Percentiles rank a stretch among this genome's conserved stretches.
Conservation (phyloP, 2,113 vertebrate species). For the Brachypteracias leptosomus region DNA sequence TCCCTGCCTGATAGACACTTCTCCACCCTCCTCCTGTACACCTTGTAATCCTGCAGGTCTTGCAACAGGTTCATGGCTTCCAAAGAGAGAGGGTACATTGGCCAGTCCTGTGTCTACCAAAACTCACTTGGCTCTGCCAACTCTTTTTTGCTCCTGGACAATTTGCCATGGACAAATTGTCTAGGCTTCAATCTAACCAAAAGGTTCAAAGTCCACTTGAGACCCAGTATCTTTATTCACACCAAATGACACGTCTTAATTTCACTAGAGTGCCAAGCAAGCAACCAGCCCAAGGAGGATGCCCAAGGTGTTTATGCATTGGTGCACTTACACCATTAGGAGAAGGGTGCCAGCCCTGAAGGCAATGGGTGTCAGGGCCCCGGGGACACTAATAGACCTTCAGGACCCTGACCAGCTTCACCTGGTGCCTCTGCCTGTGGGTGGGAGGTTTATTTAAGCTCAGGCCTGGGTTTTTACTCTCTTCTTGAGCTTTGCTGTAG, state of each 20-base stretch:
- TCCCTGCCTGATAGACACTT: background rate
- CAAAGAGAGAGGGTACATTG: background rate
- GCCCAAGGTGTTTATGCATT: background rate
- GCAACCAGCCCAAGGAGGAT: background rate
- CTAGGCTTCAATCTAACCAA: background rate
- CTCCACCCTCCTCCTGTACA: background rate
- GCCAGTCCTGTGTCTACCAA: background rate
- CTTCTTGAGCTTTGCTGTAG: background rate
- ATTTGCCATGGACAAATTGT: background rate
- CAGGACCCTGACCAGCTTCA: background rate
- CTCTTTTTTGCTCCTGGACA: too few species aligned
- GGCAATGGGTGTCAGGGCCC: background rate
- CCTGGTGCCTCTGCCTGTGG: background rate
- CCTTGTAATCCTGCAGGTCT: background rate
- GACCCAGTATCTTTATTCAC: background rate
- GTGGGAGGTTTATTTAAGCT: background rate
- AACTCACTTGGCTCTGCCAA: background rate
- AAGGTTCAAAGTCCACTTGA: background rate
- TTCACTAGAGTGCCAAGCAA: background rate
- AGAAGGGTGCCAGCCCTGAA: background rate
- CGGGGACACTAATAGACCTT: background rate
- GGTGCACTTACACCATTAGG: too few species aligned
- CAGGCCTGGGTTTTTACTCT: accelerated
- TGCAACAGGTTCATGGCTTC: accelerated
- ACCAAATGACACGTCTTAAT: background rate